These are phyloP conservation scores for Sipunculus nudus DNA, from an alignment of 2,888 invertebrate genomes.

Conservation along the genomic window DNA sequence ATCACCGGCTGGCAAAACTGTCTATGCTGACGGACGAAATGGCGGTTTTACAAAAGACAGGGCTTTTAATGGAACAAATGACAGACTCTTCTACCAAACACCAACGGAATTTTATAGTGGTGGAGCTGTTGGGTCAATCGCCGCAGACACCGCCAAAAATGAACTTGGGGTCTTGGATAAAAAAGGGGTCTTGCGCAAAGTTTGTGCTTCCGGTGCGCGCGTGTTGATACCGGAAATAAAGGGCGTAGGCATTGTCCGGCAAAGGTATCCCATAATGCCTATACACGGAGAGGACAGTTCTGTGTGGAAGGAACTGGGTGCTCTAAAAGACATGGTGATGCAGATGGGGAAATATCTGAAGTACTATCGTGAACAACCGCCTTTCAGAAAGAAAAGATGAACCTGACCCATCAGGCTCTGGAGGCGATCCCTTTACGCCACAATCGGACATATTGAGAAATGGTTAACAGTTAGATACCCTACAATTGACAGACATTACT, in stretches of 20 bases:
- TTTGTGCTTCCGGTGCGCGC: slow-evolving; percentile 17
- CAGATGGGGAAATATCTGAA: no score
- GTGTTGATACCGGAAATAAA: slow-evolving; percentile 37
- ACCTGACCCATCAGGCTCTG: no score
- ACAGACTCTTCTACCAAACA: slow-evolving; percentile 37
- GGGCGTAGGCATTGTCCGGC: slow-evolving; percentile 47
- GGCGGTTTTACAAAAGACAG: slow-evolving; percentile 14
- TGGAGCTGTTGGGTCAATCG: no score
- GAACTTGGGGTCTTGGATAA: slow-evolving; percentile 2
- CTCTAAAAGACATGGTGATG: slow-evolving; percentile 25
- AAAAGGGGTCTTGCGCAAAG: background rate
- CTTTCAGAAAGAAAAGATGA: no score
- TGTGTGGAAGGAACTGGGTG: slow-evolving; percentile 47
- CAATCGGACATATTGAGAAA: no score
- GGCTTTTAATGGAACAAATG: slow-evolving; percentile 43
- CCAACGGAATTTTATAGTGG: slow-evolving; percentile 43
- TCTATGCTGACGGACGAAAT: no score
- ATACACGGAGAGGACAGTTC: slow-evolving; percentile 47
- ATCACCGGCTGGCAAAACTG: no score
- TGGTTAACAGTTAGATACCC: no score
- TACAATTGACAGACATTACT: no score
- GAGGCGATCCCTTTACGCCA: no score
- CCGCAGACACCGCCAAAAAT: slow-evolving; percentile 1
- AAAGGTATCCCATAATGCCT: slow-evolving; percentile 52
- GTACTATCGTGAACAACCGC: no score